phyloP scores from a whole-genome alignment of 2,888 invertebrate genomes.

The Pachliopta kotzebuea region DNA sequence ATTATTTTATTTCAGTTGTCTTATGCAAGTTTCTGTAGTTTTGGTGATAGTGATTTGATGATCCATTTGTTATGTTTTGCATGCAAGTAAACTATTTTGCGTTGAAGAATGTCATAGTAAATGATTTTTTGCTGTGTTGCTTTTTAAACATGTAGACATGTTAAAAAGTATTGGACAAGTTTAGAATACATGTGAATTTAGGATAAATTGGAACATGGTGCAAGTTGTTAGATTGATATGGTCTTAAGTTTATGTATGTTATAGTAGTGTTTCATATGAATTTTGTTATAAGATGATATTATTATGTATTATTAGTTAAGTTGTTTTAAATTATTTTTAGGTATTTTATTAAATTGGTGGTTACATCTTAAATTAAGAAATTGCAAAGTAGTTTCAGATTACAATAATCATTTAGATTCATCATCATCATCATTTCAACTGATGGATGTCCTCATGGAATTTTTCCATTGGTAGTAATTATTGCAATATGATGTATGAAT shows the following conservation, averaged over 20 bases:
- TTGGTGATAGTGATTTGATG: not conserved
- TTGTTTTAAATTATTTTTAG: not conserved
- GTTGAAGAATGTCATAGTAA: not conserved
- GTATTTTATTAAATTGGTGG: not conserved
- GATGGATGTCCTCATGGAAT: no score
- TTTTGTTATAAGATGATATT: not conserved
- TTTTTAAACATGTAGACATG: not conserved
- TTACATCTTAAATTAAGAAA: no score
- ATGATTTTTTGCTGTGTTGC: not conserved
- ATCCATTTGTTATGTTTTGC: not conserved
- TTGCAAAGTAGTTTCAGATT: no score
- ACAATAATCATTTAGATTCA: no score
- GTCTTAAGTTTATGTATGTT: not conserved
- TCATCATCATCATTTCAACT: no score
- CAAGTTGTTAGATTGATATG: no score
- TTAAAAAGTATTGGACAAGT: not conserved
- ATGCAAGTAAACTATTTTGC: not conserved
- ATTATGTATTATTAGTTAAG: not conserved
- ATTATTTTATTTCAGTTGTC: constrained; percentile 34
- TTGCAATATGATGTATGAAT: no score
- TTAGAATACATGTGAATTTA: not conserved
- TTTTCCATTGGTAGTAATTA: no score
- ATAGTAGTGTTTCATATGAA: not conserved
- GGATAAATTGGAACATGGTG: no score
- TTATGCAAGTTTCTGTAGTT: constrained; percentile 13